These are phyloP conservation scores for Nomada fucata DNA, from an alignment of 2,888 invertebrate genomes.

Conservation along the genomic window DNA sequence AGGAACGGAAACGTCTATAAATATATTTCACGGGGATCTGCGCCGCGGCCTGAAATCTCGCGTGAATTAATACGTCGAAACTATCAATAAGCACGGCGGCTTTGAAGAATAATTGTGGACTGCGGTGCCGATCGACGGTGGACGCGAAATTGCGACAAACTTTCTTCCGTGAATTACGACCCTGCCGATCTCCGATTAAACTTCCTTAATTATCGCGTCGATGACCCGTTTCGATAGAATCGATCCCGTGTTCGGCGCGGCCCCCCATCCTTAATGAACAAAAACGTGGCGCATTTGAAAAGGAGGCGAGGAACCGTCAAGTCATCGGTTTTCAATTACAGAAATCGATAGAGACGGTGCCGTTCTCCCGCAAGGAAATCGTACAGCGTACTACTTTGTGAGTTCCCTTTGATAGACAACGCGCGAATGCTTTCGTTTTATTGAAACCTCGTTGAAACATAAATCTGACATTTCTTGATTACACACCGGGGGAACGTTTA, in stretches of 20 bases:
- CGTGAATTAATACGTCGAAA: neutral
- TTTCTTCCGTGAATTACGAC: constrained; percentile 12
- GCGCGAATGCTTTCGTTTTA: neutral
- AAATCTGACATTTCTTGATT: neutral
- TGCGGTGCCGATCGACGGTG: neutral
- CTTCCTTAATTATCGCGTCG: constrained; percentile 49
- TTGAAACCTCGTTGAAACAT: neutral
- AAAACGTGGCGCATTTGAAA: constrained; percentile 7
- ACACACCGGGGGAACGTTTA: neutral
- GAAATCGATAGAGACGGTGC: constrained; percentile 11
- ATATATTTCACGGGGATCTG: neutral
- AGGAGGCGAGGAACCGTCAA: neutral
- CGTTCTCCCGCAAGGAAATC: neutral
- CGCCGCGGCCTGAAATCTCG: neutral
- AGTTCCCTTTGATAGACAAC: constrained; percentile 3
- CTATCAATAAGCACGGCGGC: constrained; percentile 15
- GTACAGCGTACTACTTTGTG: neutral
- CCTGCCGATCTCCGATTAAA: constrained; percentile 45
- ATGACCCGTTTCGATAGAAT: constrained; percentile 18
- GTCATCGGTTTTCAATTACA: constrained; percentile 35
- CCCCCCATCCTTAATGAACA: neutral
- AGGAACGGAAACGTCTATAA: constrained; percentile 19
- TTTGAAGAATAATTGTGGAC: constrained; percentile 9
- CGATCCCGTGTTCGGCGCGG: neutral
- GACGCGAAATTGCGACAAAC: neutral